phyloP scores from a whole-genome alignment of 2,888 invertebrate species.

The Myopa tessellatipennis region DNA sequence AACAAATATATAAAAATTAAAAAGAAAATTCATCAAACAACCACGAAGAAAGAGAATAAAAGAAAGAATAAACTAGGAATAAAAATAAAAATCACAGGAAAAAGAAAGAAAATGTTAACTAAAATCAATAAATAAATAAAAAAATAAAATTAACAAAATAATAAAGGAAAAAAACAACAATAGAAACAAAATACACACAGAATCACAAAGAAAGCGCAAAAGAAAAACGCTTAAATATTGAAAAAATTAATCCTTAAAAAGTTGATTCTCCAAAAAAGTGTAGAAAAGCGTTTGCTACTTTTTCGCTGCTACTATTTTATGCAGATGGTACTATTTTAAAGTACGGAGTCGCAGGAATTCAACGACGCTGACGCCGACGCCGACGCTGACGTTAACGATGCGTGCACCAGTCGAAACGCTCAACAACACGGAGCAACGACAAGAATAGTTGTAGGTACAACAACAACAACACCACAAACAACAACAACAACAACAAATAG shows the following conservation, averaged over 20 bases:
- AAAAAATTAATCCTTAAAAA: too few relatives aligned
- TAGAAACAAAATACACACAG: not conserved
- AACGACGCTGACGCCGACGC: not conserved
- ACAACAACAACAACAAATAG: conserved; percentile 32
- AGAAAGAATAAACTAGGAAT: not conserved
- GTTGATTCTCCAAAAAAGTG: not conserved
- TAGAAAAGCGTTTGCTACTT: not conserved
- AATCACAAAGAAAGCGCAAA: not conserved
- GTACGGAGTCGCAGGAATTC: not conserved
- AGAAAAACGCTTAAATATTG: not conserved
- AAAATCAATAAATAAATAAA: not conserved
- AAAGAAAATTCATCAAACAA: not conserved
- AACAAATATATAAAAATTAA: not conserved
- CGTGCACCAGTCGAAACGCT: not conserved
- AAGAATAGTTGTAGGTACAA: conserved; percentile 26
- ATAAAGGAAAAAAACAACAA: too few relatives aligned
- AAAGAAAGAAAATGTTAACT: not conserved
- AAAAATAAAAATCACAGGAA: not conserved
- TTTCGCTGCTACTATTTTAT: not conserved
- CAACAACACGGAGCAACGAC: not conserved
- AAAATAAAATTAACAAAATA: not conserved
- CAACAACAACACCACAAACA: conserved; percentile 39
- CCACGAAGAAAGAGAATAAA: not conserved
- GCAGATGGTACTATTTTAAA: not conserved
- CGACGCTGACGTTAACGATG: not conserved